Evolutionary conservation across 2,797 vertebrate species (phyloP), one percentile per base, ranked within the genome.

Genomic region (Carduelis carduelis): DNA sequence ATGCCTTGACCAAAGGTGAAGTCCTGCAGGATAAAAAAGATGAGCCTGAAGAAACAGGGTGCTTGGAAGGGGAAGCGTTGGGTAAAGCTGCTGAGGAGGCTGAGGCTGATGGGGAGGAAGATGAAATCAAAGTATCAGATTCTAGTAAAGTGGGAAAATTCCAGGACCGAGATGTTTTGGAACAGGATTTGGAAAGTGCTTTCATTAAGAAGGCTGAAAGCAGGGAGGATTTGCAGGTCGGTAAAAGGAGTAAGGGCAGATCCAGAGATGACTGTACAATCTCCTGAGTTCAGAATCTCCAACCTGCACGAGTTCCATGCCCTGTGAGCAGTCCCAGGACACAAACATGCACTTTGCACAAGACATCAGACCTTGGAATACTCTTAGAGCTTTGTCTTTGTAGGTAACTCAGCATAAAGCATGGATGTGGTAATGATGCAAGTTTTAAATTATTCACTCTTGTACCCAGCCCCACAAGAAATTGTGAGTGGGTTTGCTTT

Each of bases 201-300:
- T 56, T 21, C 49, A 66, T 12, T 89, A 55, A 27, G 39, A 35
- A 50, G 21, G 70, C 52, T 12, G 97, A 76, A 59, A 76, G 74
- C 80, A 91, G 65, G 50, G 97, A 97, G 57, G 98, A 98, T n/a
- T 47, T 77, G 16, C 69, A 96, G 83, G 93, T 44, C 44, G 34
- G 57, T 68, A 98, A 97, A 89, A 98, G 91, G 49, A 97, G 97
- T 60, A 99, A 98, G 95, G 97, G 97, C n/a, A 99, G 97, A 95
- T 97, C 96, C 87, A 99, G 98, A 95, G 99, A 99, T 47, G 99
- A 99, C 5, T 99, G 99, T 82, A 97, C 98, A 59, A 83, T 99
- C 97, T 98, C 98, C 0, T 99, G 97, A 97, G 39, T 8, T 14
- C n/a, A 20, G 24, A 81, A 52, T 76, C 69, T 35, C 27, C 37